phyloP scores from a whole-genome alignment of 2,113 vertebrate species.

The Ciconia maguari region DNA sequence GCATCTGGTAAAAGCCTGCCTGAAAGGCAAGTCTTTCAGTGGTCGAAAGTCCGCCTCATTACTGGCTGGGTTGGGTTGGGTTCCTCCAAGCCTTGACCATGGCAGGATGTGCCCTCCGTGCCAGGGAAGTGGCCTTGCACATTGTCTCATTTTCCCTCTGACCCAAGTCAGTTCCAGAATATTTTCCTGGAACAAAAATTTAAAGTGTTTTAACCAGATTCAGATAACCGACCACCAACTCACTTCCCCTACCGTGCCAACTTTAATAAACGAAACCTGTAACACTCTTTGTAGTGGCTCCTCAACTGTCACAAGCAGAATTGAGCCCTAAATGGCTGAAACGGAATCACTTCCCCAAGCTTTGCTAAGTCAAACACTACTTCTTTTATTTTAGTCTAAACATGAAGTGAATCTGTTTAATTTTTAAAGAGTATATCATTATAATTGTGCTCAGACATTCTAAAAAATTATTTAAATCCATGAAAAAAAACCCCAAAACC shows the following conservation, averaged over 20 bases:
- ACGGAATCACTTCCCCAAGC: neutral
- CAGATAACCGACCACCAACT: neutral
- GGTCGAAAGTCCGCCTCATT: neutral
- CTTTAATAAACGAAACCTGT: neutral
- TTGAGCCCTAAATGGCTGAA: neutral
- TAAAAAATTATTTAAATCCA: neutral
- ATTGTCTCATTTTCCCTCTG: neutral
- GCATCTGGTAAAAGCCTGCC: neutral
- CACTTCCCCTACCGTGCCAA: neutral
- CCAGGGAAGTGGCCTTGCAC: neutral
- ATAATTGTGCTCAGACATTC: neutral
- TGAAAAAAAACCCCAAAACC: neutral
- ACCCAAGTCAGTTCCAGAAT: neutral
- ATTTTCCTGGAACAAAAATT: neutral
- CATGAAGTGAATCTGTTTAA: neutral
- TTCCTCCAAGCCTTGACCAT: accelerated
- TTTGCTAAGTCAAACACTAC: neutral
- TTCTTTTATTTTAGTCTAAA: neutral
- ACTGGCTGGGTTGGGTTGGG: neutral
- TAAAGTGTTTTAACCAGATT: neutral
- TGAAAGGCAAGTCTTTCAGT: neutral
- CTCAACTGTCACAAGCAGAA: neutral
- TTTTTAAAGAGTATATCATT: neutral
- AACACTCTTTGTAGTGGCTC: neutral
- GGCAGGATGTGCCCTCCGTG: neutral